Base-by-base conservation (phyloP, 1,140 invertebrate genomes). In the Cherax quadricarinatus region DNA sequence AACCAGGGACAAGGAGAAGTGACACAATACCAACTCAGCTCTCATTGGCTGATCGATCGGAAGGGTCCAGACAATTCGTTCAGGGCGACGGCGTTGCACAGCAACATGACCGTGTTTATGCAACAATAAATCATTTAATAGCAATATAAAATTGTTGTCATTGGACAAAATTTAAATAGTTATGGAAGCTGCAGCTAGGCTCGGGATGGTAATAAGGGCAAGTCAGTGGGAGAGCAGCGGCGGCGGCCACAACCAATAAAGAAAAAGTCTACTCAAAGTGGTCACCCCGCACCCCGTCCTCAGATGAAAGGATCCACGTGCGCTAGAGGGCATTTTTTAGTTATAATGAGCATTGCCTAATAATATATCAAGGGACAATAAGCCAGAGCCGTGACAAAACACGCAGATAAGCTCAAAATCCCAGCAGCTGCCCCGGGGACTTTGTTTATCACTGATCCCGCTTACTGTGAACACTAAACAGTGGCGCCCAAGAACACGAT, bases 271-370 rank as follows among this genome's bases (percentile, higher is more conserved):
- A 75, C 7, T 6, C 48, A 84, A 30, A 83, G 88, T 30, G 88
- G 88, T 83, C 79, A 87, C 90, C 83, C 89, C 53, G 16, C 83
- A 18, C 57, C 53, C 83, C 75, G 84, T 81, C 89, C 75, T 66
- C 90, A 81, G 85, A 70, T 86, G 90, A 91, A 86, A 86, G 85
- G 90, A 86, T 79, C 84, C 90, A 91, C 90, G 84, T 91, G 90
- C 90, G 84, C 73, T 60, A 53, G 49, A 53, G 83, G 84, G 90
- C 57, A 87, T 81, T 91, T 86, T 86, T 87, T 80, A 78, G 60
- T 86, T 12, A 81, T 91, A 86, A 91, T 91, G 90, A 91, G 90
- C 78, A 91, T 87, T 91, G 90, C 90, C 90, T 91, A 81, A 91
- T 91, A 91, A 91, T 91, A 86, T 81, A 86, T 66, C 83, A 41